Base-by-base conservation (phyloP, 2,888 invertebrate species). In the Amphipoea lucens region DNA sequence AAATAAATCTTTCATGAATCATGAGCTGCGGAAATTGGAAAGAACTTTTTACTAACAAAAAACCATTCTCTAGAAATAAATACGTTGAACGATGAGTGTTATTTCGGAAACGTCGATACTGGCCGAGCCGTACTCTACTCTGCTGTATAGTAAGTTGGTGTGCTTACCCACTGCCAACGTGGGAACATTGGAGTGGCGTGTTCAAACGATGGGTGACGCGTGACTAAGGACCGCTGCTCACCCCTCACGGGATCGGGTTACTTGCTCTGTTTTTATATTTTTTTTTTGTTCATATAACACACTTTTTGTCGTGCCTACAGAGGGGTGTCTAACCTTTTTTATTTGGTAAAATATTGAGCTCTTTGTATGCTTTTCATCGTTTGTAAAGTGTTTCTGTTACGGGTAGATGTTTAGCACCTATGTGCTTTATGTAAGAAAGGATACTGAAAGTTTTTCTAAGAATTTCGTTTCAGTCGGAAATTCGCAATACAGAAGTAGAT, bases 201-300 rank as follows among this genome's bases (percentile, higher is more conserved):
- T 85, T 87, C 85, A 81, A 74, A 78, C 73, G 85, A 83, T 76
- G 87, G 78, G 62, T 67, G 85, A 85, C 78, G 81, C 85, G 88
- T 87, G 88, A 87, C 85, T 86, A 87, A 86, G 85, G 81, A 69
- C 88, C 88, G n/a, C 81, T 85, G 85, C 85, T 84, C 88, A 87
- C 85, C 88, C 85, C 67, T 78, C 72, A 65, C 36, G 62, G 85
- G 74, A 85, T 85, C 85, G 29, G 69, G 81, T 87, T 85, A 81
- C 88, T 81, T 51, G 67, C 66, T 68, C n/a, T 84, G 67, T 84
- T 87, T 87, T 84, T 85, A 77, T 87, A 62, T 79, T 69, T 60
- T 79, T 69, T 60, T 74, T 74, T 74, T 76, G 45, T 76, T 74
- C 74, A 74, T 57, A 72, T 83, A 83, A 51, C 40, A 63, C 73